These are phyloP conservation scores for Synergus umbraculus DNA, from an alignment of 2,888 invertebrate species.

Conservation along the genomic window DNA sequence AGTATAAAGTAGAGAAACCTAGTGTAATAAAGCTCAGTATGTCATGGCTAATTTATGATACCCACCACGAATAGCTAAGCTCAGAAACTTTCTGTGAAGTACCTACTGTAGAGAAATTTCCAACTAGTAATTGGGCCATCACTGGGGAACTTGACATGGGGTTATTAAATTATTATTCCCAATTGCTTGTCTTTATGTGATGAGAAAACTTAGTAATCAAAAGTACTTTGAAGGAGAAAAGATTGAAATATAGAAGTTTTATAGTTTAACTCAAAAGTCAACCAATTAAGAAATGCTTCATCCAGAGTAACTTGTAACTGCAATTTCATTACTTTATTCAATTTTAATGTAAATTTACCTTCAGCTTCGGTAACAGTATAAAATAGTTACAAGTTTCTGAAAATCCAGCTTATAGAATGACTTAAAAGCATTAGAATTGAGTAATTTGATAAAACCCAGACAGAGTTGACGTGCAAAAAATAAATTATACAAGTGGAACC, in stretches of 20 bases:
- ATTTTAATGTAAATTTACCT: too few species aligned
- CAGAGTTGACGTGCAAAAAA: not conserved
- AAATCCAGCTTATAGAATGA: too few species aligned
- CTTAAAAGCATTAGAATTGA: too few species aligned
- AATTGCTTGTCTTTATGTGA: not conserved
- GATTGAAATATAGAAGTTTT: too few species aligned
- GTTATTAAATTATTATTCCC: constrained; percentile 22
- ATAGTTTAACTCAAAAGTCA: not conserved
- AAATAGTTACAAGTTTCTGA: too few species aligned
- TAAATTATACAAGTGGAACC: not conserved
- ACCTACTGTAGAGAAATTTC: constrained; percentile 27
- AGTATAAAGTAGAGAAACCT: constrained; percentile 34
- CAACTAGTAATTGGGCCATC: constrained; percentile 31
- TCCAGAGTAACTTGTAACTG: not conserved
- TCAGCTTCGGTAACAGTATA: too few species aligned
- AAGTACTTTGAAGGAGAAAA: not conserved
- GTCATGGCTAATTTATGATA: constrained; percentile 28
- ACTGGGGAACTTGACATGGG: constrained; percentile 16
- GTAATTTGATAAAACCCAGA: not conserved
- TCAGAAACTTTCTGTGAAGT: constrained; percentile 31
- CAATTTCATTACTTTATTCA: not conserved
- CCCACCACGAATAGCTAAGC: constrained; percentile 28
- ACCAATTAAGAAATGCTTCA: not conserved
- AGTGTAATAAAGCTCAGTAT: constrained; percentile 34
- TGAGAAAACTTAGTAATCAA: constrained; percentile 13